A percentile compares a stretch with the other conserved stretches of the same genome.
phyloP scores from a whole-genome alignment of 2,113 vertebrate genomes.

The Prinia subflava region DNA sequence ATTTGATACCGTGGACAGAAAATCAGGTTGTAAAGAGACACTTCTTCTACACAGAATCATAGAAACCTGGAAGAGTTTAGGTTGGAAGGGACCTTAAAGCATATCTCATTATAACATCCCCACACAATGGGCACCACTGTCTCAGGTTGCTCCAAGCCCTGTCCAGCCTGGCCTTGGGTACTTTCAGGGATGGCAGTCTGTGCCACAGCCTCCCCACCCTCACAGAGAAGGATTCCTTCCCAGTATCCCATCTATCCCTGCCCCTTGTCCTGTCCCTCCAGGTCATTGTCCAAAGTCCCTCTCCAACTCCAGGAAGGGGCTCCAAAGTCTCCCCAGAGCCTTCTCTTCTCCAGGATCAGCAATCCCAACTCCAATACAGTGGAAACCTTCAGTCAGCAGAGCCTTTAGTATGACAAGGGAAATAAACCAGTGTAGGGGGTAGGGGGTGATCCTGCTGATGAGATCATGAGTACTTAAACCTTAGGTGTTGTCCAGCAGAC shows the following conservation, averaged over 20 bases:
- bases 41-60: not conserved
- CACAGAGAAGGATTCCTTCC: not conserved
- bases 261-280: not conserved
- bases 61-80: not conserved
- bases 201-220: not conserved
- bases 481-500: not conserved
- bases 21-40: not conserved
- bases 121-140: too few species aligned
- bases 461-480: not conserved
- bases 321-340: not conserved
- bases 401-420: not conserved
- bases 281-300: not conserved
- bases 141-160: not conserved
- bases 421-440: not conserved
- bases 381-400: not conserved
- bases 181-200: not conserved
- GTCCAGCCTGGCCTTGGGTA: not conserved
- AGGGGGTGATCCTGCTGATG: not conserved
- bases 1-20: not conserved
- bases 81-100: not conserved
- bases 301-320: not conserved
- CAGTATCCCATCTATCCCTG: not conserved
- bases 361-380: not conserved
- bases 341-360: not conserved
- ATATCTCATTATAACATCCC: too few species aligned